Evolutionary conservation across 2,113 vertebrate genomes (phyloP).

Genomic region (Calyptomena viridis): DNA sequence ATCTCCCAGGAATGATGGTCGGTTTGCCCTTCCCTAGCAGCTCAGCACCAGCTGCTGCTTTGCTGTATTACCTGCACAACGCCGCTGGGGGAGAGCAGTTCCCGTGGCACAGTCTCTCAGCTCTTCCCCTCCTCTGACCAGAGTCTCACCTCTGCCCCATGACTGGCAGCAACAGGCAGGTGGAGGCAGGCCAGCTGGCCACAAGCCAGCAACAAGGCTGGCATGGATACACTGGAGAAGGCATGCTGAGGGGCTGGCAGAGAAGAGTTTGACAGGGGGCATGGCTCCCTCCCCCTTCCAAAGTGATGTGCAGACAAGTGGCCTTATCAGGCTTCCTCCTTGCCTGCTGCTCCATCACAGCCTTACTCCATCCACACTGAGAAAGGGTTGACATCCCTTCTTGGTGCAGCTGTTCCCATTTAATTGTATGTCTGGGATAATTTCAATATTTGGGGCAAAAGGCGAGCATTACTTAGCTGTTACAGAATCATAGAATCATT

Average conservation of each 20-base stretch:
- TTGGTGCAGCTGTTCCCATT: background rate
- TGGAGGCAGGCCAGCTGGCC: conserved; percentile 9
- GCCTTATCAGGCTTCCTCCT: background rate
- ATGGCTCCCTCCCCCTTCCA: accelerated
- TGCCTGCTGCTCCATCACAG: background rate
- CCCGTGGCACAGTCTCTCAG: background rate
- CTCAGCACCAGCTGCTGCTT: accelerated
- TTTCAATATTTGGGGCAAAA: background rate
- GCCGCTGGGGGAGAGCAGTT: accelerated
- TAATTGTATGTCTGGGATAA: background rate
- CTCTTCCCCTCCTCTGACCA: background rate
- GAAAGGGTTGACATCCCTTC: background rate
- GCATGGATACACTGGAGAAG: background rate
- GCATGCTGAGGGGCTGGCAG: background rate
- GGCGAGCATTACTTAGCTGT: accelerated
- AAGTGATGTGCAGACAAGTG: background rate
- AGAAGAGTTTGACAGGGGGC: background rate
- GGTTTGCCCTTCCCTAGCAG: accelerated
- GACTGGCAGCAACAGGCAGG: conserved; percentile 29
- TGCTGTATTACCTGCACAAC: background rate
- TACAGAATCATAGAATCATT: background rate
- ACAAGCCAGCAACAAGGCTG: background rate
- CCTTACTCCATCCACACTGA: background rate
- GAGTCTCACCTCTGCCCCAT: background rate
- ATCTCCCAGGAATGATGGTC: accelerated